Conservation (phyloP, 1,140 invertebrate species). For the Drosophila kurseongensis region DNA sequence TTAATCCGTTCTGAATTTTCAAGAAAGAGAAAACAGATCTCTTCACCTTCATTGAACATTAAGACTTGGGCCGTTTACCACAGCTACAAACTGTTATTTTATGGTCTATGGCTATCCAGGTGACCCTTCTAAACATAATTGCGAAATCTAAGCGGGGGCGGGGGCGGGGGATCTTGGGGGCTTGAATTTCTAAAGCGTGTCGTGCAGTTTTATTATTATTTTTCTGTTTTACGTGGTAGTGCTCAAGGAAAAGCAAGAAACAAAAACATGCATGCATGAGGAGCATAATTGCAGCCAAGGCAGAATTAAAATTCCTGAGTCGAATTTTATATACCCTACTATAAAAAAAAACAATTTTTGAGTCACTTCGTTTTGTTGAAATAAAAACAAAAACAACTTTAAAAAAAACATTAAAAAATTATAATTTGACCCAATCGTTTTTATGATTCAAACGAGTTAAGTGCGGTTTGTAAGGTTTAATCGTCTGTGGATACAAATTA, state of each 20-base stretch:
- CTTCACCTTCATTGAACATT: conserved; percentile 3
- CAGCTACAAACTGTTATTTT: conserved; percentile 24
- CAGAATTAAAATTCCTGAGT: not conserved
- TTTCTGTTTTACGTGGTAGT: conserved; percentile 15
- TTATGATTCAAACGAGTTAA: too few species aligned
- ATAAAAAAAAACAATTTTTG: too few species aligned
- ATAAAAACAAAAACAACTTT: too few species aligned
- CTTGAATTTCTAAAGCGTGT: conserved; percentile 54
- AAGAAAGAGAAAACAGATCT: conserved; percentile 6
- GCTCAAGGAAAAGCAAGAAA: conserved; percentile 23
- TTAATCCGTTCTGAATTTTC: not conserved
- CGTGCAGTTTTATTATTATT: conserved; percentile 30
- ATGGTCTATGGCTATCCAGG: conserved; percentile 55
- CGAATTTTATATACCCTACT: not conserved
- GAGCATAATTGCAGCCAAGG: conserved; percentile 49
- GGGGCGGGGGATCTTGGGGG: not conserved
- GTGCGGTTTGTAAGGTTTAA: too few species aligned
- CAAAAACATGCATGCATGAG: conserved; percentile 55
- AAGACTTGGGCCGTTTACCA: conserved; percentile 5
- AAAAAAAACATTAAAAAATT: not conserved
- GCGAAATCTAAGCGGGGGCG: conserved; percentile 25
- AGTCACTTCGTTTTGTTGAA: too few species aligned
- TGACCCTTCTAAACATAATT: conserved; percentile 49
- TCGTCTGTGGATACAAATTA: too few species aligned
- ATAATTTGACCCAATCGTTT: too few species aligned